Base-by-base conservation (phyloP, 2,797 vertebrate genomes). In the Peromyscus nudipes region DNA sequence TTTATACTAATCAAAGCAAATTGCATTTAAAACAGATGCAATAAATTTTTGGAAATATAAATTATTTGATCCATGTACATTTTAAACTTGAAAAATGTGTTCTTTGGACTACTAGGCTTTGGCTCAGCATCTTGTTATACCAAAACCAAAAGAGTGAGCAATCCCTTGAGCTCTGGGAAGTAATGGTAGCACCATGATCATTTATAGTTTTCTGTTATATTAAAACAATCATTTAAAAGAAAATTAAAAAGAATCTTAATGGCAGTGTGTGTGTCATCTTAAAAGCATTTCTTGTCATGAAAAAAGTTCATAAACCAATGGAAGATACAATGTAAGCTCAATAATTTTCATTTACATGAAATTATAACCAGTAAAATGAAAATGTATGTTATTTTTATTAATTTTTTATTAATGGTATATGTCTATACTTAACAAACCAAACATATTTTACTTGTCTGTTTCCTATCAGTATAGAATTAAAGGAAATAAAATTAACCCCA, bases 331-430 rank as follows among this genome's bases (percentile, higher is more conserved):
- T 76, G 29, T 43, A 8, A 37, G 2, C 25, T 34, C 40, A 29
- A 31, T 86, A 71, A 4, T 82, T 91, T 75, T 88, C n/a, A 67
- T 73, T 91, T 93, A 82, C 75, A 25, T 43, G 11, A 92, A 95
- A 92, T 64, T 52, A 76, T n/a, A 93, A 34, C 1, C 34, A 84
- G 21, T 3, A 85, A 93, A 60, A 91, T 76, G 3, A 25, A 69
- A 57, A 57, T 87, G 10, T 40, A 49, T 80, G 7, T 23, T 80
- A 43, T 67, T 85, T 97, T 86, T 64, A 95, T 60, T 75, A 82
- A 91, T 89, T 79, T 94, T 71, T 92, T 62, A 2, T 89, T 95
- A 73, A 4, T 1, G 40, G 81, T 89, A 57, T 83, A 73, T 55
- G 81, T 65, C 8, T 5, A 55, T 7, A 84, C 92, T 85, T 46